Base-by-base conservation (phyloP, 2,888 invertebrate species). In the Tenthredo distinguenda region DNA sequence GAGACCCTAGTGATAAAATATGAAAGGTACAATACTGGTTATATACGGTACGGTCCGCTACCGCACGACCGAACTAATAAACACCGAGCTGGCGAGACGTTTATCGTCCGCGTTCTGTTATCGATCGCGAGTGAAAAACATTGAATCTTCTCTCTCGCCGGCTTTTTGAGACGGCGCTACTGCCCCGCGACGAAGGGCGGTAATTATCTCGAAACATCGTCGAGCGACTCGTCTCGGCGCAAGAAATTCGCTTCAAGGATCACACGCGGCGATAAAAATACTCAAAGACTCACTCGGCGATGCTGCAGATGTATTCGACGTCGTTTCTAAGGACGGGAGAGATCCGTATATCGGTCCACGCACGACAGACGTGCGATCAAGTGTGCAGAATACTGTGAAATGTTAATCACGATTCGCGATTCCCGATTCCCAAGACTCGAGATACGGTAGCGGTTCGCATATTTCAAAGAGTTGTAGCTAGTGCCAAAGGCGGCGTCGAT, bases 401-500 rank as follows among this genome's bases (percentile, higher is more conserved):
- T 77, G 77, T 77, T 77, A 50, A 77, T 77, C 55, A 50, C 9
- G 55, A 77, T 26, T 26, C 26, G 1, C 26, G 26, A 26, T 26
- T 26, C 26, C 1, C 26, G 26, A 26, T 55, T 31, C 31, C n/a
- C 18, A 77, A 50, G 55, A 55, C 37, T 55, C 26, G 15, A 31
- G 34, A 71, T 10, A 77, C 50, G 77, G 77, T 77, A 77, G 76
- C 76, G n/a, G 6, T 47, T 55, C 31, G 77, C 77, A 26, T 50
- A 77, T 55, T 31, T 77, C 77, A 77, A 58, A 40, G 85, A 47
- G 15, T 12, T 47, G 84, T 31, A 82, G 86, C 86, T 40, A n/a
- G 43, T 12, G 43, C n/a, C 77, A 77, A 58, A 71, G 86, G 86
- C 62, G 85, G 87, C 86, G 86, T 87, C 21, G 62, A 50, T 62